A percentile compares a stretch with the other conserved stretches of the same genome.
Evolutionary conservation across 2,888 invertebrate species (phyloP).

Genomic region (Hedya salicella): DNA sequence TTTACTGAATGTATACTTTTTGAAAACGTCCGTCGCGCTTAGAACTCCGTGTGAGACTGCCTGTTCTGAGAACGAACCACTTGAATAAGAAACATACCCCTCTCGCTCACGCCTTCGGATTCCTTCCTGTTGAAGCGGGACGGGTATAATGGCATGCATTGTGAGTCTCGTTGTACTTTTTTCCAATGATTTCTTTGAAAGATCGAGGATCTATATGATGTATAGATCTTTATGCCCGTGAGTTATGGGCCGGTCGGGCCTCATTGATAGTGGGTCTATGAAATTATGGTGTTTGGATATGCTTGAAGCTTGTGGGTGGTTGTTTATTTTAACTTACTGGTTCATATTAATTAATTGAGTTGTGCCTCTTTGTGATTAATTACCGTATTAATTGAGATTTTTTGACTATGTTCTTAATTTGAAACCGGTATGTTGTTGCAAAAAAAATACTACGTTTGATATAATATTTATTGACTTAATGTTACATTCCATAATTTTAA

Average conservation of each 20-base stretch:
- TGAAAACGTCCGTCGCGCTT: constrained; percentile 47
- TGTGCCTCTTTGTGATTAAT: constrained; percentile 11
- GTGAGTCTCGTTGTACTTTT: constrained; percentile 69
- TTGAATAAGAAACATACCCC: constrained; percentile 64
- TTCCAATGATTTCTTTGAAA: constrained; percentile 80
- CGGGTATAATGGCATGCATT: constrained; percentile 78
- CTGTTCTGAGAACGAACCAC: constrained; percentile 52
- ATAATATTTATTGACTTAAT: no score
- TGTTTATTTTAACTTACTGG: constrained; percentile 43
- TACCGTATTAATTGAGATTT: constrained; percentile 5
- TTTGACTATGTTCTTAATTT: constrained; percentile 2
- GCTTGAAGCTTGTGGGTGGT: constrained; percentile 15
- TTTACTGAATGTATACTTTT: background rate
- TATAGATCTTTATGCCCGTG: constrained; percentile 78
- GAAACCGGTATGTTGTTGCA: no score
- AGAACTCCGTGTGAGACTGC: constrained; percentile 59
- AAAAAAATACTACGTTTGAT: no score
- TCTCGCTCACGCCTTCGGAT: constrained; percentile 53
- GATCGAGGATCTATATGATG: constrained; percentile 74
- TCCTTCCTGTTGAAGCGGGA: constrained; percentile 54
- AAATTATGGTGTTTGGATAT: constrained; percentile 45
- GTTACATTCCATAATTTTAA: no score
- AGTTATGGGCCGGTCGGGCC: constrained; percentile 71
- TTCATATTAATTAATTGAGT: constrained; percentile 20
- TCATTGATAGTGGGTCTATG: constrained; percentile 61